Evolutionary conservation across 2,888 invertebrate species (phyloP).

Genomic region (Ypsolopha sequella): DNA sequence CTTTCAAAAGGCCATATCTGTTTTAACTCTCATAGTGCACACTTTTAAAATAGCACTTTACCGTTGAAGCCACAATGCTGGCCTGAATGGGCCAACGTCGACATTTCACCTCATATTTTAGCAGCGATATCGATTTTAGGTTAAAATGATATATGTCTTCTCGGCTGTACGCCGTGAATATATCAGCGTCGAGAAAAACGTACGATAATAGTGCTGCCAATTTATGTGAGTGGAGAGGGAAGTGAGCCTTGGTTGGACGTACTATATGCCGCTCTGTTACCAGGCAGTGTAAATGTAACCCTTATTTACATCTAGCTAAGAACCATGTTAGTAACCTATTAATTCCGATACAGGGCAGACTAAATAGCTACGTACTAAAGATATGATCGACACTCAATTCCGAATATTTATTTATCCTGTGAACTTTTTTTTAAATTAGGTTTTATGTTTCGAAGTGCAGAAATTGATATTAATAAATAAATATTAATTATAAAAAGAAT

Average conservation of each 20-base stretch:
- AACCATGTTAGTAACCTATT: background rate
- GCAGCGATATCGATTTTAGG: slow-evolving; percentile 5
- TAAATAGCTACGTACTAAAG: background rate
- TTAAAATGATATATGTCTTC: slow-evolving; percentile 6
- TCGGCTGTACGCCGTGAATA: slow-evolving; percentile 6
- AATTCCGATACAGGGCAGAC: background rate
- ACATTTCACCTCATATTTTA: slow-evolving; percentile 1
- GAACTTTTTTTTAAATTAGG: too few relatives aligned
- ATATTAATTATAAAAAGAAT: too few relatives aligned
- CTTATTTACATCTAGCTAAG: too few relatives aligned
- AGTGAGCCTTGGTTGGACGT: background rate
- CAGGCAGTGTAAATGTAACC: background rate
- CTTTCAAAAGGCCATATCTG: background rate
- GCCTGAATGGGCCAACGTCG: background rate
- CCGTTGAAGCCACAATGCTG: background rate
- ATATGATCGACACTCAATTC: background rate
- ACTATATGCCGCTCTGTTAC: background rate
- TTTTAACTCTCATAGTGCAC: background rate
- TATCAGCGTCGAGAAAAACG: slow-evolving; percentile 3
- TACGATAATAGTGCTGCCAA: background rate
- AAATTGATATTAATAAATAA: too few relatives aligned
- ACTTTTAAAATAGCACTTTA: slow-evolving; percentile 1
- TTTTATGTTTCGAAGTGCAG: too few relatives aligned
- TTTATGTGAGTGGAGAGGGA: background rate
- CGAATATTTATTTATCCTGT: too few relatives aligned